phyloP scores from a whole-genome alignment of 2,888 invertebrate species.

The Phytoseiulus persimilis region DNA sequence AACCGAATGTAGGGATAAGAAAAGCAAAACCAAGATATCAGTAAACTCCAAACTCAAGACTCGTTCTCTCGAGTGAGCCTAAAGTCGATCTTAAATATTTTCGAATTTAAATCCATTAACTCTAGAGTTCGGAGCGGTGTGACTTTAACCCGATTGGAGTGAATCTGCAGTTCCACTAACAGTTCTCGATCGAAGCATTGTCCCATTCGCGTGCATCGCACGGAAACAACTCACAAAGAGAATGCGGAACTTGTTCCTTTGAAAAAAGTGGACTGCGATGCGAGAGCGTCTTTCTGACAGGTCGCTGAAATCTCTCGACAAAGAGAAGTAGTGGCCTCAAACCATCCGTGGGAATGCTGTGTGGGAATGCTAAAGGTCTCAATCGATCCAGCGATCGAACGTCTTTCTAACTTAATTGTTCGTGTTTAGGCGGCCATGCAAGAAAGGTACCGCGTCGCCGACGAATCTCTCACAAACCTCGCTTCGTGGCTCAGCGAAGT shows the following conservation, averaged over 20 bases:
- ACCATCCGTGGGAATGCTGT: neutral
- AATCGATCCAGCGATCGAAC: neutral
- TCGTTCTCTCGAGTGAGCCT: neutral
- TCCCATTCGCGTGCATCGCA: neutral
- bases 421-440: conserved; percentile 74
- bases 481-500: conserved; percentile 77
- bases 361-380: neutral
- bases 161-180: neutral
- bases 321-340: neutral
- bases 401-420: neutral
- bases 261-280: neutral
- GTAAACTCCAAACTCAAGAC: neutral
- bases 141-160: neutral
- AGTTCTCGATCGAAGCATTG: neutral
- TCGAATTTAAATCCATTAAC: neutral
- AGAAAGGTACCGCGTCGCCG: conserved; percentile 83
- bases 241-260: neutral
- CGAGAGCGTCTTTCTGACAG: neutral
- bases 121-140: neutral
- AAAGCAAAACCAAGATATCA: neutral
- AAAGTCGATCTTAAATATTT: neutral
- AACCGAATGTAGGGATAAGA: neutral
- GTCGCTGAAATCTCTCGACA: neutral
- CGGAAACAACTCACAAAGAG: neutral
- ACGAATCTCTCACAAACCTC: conserved; percentile 72